Conservation (phyloP, 2,888 invertebrate genomes). For the Drosophila quinaria region DNA sequence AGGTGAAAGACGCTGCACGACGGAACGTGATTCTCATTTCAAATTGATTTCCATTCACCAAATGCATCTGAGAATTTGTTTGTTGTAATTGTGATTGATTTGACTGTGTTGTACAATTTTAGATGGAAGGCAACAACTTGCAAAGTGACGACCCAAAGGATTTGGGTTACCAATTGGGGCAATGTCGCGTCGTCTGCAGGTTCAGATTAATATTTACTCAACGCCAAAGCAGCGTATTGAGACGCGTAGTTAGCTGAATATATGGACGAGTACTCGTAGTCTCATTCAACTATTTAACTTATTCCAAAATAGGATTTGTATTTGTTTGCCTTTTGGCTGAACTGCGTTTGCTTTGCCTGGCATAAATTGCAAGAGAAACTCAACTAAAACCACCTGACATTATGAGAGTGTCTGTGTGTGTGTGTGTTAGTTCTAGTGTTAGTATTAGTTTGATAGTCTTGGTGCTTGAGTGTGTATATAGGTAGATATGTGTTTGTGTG, state of each 20-base stretch:
- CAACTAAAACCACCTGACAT: constrained; percentile 36
- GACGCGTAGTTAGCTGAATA: constrained; percentile 35
- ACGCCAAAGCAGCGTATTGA: constrained; percentile 50
- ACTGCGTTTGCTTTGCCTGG: constrained; percentile 43
- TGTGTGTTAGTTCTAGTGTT: neutral
- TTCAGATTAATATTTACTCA: constrained; percentile 61
- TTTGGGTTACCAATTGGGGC: constrained; percentile 34
- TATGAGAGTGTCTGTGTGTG: neutral
- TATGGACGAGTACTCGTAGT: constrained; percentile 17
- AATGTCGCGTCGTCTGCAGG: constrained; percentile 36
- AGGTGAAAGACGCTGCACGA: constrained; percentile 23
- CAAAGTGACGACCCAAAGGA: constrained; percentile 1
- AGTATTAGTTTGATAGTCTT: constrained; percentile 23
- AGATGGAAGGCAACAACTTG: neutral
- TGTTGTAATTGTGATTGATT: constrained; percentile 58
- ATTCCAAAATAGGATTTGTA: constrained; percentile 69
- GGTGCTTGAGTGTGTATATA: constrained; percentile 2
- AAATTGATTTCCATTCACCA: constrained; percentile 57
- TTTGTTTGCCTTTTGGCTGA: constrained; percentile 78
- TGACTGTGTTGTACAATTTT: constrained; percentile 16
- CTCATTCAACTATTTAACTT: constrained; percentile 21
- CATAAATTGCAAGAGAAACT: constrained; percentile 57
- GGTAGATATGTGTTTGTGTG: constrained; percentile 9
- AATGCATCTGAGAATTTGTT: constrained; percentile 24
- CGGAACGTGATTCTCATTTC: constrained; percentile 57